Evolutionary conservation across 2,113 vertebrate genomes (phyloP), one percentile per base, ranked within the genome.

Genomic region (Poeciliopsis prolifica): DNA sequence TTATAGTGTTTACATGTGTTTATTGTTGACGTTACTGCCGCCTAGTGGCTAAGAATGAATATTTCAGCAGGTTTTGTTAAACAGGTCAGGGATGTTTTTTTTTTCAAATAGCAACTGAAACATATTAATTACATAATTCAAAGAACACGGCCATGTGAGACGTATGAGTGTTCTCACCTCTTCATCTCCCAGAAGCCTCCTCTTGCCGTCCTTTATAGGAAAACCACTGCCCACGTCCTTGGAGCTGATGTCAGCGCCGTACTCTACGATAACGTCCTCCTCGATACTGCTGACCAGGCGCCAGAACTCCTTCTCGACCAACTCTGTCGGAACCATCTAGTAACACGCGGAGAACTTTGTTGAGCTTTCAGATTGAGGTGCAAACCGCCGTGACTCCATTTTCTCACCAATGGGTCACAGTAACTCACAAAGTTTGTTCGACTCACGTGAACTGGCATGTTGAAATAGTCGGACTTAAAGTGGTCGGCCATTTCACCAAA

Each of bases 391-490:
- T 58, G 51, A n/a, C 24, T 30, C 42, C 26, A 24, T 28, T 65
- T 28, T 40, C 65, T 61, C 44, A 63, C 28, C 0, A 17, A 44
- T 17, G 3, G 2, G 48, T 73, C 7, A 54, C 30, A 72, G 12
- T 3, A 51, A 4, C 31, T 61, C 51, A 9, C 13, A 40, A 5
- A 1, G 14, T 42, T 13, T 17, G 44, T 42, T 35, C 71, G 82
- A 96, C 98, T 90, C 92, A 99, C 97, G n/a, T 99, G 98, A 67
- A 99, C 98, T 0, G 98, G 98, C 97, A 99, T 99, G 94, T 99
- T 99, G 94, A 99, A 99, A 89, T 99, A 99, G 94, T 99, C 98
- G 1, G 98, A 99, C 89, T 99, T 99, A 94, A 99, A 99, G 91
- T 97, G 97, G 93, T 99, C 98, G 7, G 98, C 98, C 98, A 99